A percentile compares a stretch with the other conserved stretches of the same genome.
Conservation (phyloP, 64 coral and sea anemone species). For the Montipora sp. region DNA sequence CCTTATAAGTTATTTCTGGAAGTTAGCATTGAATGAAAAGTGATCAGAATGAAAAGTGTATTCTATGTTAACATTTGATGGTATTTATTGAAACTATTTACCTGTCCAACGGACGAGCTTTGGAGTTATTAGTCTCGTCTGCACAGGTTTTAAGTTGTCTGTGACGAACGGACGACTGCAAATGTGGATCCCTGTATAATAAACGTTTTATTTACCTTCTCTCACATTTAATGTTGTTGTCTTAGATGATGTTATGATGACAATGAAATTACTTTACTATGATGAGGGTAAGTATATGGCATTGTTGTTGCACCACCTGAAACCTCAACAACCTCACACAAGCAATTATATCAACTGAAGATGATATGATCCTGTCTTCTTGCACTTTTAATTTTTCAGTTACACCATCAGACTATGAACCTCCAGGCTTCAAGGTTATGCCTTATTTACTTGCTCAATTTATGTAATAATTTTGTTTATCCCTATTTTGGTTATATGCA, state of each 20-base stretch:
- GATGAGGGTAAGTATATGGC: conserved; percentile 76
- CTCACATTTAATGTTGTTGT: neutral
- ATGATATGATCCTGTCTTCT: neutral
- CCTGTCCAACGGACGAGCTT: too few species aligned
- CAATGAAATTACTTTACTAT: conserved; percentile 96
- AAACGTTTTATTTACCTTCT: too few species aligned
- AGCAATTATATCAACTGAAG: neutral
- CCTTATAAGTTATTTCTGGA: too few species aligned
- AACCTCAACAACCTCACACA: neutral
- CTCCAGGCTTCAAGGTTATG: conserved; percentile 94
- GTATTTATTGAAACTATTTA: too few species aligned
- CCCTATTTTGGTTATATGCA: neutral
- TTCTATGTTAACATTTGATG: too few species aligned
- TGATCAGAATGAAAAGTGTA: too few species aligned
- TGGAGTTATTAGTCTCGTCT: too few species aligned
- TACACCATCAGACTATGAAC: conserved; percentile 89
- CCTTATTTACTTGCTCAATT: neutral
- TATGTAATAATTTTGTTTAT: neutral
- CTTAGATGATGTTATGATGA: conserved; percentile 99
- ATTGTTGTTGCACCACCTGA: neutral
- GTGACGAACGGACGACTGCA: too few species aligned
- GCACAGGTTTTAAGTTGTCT: too few species aligned
- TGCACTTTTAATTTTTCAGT: conserved; percentile 59
- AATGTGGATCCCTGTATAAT: too few species aligned
- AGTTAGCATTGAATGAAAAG: too few species aligned